These are phyloP conservation scores for Acleris emargana DNA, from an alignment of 2,888 invertebrate genomes.

Conservation along the genomic window DNA sequence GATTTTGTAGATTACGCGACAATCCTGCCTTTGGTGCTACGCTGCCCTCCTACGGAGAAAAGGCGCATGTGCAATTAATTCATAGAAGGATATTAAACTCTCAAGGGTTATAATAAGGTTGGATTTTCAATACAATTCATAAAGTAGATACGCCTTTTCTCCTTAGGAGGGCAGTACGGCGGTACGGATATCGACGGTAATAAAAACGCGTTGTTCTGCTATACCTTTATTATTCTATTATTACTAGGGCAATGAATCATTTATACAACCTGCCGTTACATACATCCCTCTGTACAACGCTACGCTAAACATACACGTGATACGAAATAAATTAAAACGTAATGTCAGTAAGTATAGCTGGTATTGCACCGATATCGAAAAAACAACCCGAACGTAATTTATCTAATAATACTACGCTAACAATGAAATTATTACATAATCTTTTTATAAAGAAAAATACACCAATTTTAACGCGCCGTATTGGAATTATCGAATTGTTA, in stretches of 20 bases:
- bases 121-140: no score
- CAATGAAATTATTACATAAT: neutral
- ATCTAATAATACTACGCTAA: constrained; percentile 9
- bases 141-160: no score
- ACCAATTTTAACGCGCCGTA: constrained; percentile 6
- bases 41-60: no score
- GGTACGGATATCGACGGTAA: no score
- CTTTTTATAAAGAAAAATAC: constrained; percentile 9
- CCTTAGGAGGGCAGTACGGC: no score
- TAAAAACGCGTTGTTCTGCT: no score
- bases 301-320: constrained; percentile 42
- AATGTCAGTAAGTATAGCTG: constrained; percentile 6
- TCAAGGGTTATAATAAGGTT: no score
- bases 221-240: constrained; percentile 6
- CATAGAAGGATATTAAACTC: no score
- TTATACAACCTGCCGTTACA: constrained; percentile 53
- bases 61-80: no score
- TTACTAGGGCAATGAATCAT: constrained; percentile 57
- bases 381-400: constrained; percentile 17
- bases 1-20: no score
- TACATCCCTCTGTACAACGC: constrained; percentile 45
- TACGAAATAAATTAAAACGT: constrained; percentile 6
- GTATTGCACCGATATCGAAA: neutral
- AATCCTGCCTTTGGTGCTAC: no score
- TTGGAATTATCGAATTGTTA: neutral